These are phyloP conservation scores for Molossus alvarezi DNA, from an alignment of 2,797 vertebrate genomes.

Conservation along the genomic window DNA sequence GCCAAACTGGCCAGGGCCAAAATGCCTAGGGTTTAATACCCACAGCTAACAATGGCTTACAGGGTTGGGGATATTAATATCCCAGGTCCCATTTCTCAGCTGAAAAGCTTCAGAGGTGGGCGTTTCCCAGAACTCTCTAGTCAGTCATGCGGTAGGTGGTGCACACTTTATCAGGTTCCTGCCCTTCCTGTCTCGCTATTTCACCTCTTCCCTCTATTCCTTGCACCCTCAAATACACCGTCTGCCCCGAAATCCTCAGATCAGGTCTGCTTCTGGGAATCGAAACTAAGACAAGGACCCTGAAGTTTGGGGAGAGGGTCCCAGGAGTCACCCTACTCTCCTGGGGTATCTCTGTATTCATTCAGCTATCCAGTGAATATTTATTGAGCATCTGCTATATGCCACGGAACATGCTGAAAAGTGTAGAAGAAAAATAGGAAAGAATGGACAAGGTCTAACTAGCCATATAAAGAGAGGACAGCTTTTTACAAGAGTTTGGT, in stretches of 20 bases:
- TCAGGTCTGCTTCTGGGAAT: not conserved
- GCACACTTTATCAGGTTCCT: rapidly evolving
- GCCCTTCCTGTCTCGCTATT: not conserved
- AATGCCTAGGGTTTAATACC: not conserved
- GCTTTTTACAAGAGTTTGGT: not conserved
- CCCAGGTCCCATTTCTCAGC: not conserved
- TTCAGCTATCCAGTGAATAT: not conserved
- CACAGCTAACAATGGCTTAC: not conserved
- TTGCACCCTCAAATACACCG: not conserved
- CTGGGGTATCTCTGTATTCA: not conserved
- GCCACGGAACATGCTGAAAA: not conserved
- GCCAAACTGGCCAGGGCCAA: too few relatives aligned
- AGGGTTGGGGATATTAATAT: not conserved
- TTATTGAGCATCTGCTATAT: not conserved
- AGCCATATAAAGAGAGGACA: not conserved
- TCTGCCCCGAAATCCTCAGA: not conserved
- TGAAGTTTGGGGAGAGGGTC: not conserved
- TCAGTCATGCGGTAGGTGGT: rapidly evolving
- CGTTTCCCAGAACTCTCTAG: not conserved
- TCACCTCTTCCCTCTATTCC: not conserved
- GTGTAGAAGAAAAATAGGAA: not conserved
- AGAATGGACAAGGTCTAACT: not conserved
- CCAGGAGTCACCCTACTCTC: not conserved
- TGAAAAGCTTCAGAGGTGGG: not conserved
- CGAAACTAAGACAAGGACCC: not conserved